Base-by-base conservation (phyloP, 2,113 vertebrate genomes). In the Isurus oxyrinchus region DNA sequence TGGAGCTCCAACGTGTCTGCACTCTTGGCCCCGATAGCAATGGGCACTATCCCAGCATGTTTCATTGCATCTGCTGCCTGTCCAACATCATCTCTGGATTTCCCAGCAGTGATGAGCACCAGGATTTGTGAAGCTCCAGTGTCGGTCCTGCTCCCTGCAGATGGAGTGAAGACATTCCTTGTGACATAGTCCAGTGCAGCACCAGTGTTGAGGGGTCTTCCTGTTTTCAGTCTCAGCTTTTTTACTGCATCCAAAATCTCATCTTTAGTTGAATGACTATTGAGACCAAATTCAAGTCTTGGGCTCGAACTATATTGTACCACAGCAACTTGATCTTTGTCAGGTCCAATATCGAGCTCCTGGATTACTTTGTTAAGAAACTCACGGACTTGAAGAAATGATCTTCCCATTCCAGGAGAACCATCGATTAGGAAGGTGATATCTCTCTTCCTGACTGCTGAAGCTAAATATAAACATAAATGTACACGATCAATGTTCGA, bases 151-250 rank as follows among this genome's bases (percentile, higher is more conserved):
- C 87, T 31, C 53, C 87, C 87, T 13, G 87, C 87, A 57, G 87
- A 27, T 5, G 87, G 55, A 55, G 1, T 90, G 87, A 90, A 90
- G 87, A 90, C 53, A 35, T 59, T 90, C 53, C 44, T 57, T 59
- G 87, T 90, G 87, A 90, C 87, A 90, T 14, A 90, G 11, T 90
- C 87, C 87, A 90, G 87, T 35, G 87, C 87, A 14, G 87, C 87
- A 59, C 87, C 87, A 31, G 87, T 90, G 87, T 90, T 90, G 87
- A 57, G 87, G 55, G 55, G 53, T 35, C 31, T 90, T 90, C 87
- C 87, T 27, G 10, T 90, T 90, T 90, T 90, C 10, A 90, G 14
- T 59, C 53, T 10, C 10, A 90, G 87, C 53, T n/a, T 90, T 31
- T 55, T 90, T 55, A 90, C 0, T 57, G 87, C 87, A 35, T 57